Evolutionary conservation across 2,888 invertebrate species (phyloP).

Genomic region (Acheta domesticus): DNA sequence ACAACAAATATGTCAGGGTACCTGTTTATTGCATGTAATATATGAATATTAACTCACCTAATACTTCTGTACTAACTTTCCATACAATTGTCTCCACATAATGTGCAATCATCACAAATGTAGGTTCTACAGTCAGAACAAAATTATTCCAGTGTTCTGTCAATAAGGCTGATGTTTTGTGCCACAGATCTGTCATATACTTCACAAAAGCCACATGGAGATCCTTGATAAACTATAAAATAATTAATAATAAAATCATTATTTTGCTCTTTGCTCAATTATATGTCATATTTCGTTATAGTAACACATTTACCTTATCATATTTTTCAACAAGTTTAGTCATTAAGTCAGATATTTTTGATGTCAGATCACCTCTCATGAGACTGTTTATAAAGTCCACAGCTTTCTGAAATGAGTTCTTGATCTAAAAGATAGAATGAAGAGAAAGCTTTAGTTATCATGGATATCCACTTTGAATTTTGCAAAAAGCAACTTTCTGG

Average conservation of each 20-base stretch:
- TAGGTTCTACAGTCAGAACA: conserved; percentile 70
- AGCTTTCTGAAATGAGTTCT: conserved; percentile 66
- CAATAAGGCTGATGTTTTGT: conserved; percentile 61
- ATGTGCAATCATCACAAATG: conserved; percentile 71
- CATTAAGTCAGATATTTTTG: conserved; percentile 65
- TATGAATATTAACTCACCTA: conserved; percentile 48
- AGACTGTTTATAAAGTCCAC: conserved; percentile 65
- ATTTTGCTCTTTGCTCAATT: neutral
- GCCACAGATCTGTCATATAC: conserved; percentile 73
- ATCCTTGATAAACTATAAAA: conserved; percentile 61
- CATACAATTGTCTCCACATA: conserved; percentile 71
- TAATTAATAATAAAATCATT: neutral
- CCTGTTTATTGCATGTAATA: too few species aligned
- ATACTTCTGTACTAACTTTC: conserved; percentile 68
- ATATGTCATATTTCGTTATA: neutral
- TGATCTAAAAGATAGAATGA: conserved; percentile 50
- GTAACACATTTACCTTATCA: conserved; percentile 52
- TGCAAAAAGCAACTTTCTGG: neutral
- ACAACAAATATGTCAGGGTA: too few species aligned
- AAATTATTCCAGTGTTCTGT: conserved; percentile 70
- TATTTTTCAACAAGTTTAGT: conserved; percentile 71
- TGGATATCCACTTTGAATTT: too few species aligned
- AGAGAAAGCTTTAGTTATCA: too few species aligned
- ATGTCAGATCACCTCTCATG: conserved; percentile 70
- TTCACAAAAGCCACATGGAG: conserved; percentile 66